Conservation (phyloP, 2,113 vertebrate species). For the Gadus macrocephalus region DNA sequence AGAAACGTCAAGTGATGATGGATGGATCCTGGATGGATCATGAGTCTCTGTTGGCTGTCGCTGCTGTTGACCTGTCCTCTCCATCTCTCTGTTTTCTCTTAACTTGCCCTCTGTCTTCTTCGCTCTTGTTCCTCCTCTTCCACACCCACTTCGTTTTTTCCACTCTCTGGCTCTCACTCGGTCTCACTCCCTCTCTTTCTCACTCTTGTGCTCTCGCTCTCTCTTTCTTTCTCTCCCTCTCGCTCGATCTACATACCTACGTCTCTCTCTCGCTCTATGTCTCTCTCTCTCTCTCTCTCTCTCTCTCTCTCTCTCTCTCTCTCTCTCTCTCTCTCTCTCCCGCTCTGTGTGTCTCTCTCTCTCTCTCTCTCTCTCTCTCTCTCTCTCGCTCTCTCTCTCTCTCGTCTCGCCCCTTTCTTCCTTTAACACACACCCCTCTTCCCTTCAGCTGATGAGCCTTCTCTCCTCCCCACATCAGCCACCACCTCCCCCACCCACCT, state of each 20-base stretch:
- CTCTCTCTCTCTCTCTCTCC: neutral
- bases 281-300: neutral
- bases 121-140: too few relatives aligned
- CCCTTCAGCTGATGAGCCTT: neutral
- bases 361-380: neutral
- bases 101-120: neutral
- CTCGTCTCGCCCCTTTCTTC: neutral
- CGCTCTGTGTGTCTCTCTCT: neutral
- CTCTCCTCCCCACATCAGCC: neutral
- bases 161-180: neutral
- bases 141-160: neutral
- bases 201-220: neutral
- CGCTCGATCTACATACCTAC: neutral
- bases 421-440: slow-evolving; percentile 4
- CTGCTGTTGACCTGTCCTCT: neutral
- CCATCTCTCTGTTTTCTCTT: neutral
- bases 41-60: too few relatives aligned
- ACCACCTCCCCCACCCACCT: neutral
- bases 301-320: neutral
- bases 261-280: neutral
- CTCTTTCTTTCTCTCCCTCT: neutral
- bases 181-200: neutral
- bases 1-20: neutral
- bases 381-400: neutral
- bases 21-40: too few relatives aligned